These are phyloP conservation scores for Hirtodrosophila trivittata DNA, from an alignment of 2,888 invertebrate species.

Conservation along the genomic window DNA sequence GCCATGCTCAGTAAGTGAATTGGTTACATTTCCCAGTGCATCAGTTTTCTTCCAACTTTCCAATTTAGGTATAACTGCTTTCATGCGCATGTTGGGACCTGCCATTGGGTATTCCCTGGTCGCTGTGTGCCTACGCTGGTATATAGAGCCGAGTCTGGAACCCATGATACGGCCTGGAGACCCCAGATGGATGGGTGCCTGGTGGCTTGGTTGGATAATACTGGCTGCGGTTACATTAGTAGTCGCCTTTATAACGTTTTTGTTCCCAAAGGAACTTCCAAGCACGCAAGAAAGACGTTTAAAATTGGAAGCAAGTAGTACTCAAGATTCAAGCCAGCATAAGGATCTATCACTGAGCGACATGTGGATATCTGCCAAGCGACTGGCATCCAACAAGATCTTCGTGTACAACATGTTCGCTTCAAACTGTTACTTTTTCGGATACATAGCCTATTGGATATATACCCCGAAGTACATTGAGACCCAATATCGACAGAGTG, in stretches of 20 bases:
- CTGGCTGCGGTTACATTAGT: constrained; percentile 86
- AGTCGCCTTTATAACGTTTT: constrained; percentile 86
- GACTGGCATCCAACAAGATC: constrained; percentile 87
- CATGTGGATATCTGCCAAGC: constrained; percentile 86
- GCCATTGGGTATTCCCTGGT: constrained; percentile 88
- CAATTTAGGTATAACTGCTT: constrained; percentile 87
- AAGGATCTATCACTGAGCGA: constrained; percentile 84
- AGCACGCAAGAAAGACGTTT: constrained; percentile 86
- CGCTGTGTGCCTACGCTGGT: constrained; percentile 87
- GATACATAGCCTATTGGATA: constrained; percentile 90
- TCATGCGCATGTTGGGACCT: constrained; percentile 85
- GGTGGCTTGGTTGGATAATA: constrained; percentile 91
- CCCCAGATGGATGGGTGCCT: constrained; percentile 91
- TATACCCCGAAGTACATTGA: constrained; percentile 93
- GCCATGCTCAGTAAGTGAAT: constrained; percentile 86
- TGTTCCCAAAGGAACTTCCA: constrained; percentile 89
- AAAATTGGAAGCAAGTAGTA: constrained; percentile 41
- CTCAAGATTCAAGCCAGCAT: constrained; percentile 28
- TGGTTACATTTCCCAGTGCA: too few species aligned
- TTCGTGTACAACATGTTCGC: constrained; percentile 89
- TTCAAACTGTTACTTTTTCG: constrained; percentile 88
- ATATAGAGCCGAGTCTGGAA: constrained; percentile 87
- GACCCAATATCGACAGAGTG: constrained; percentile 90
- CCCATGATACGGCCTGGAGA: constrained; percentile 87
- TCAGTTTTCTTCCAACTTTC: too few species aligned